Percentiles rank a stretch among this genome's conserved stretches.
Conservation (phyloP, 2,113 vertebrate species). For the Neolamprologus variostigma region DNA sequence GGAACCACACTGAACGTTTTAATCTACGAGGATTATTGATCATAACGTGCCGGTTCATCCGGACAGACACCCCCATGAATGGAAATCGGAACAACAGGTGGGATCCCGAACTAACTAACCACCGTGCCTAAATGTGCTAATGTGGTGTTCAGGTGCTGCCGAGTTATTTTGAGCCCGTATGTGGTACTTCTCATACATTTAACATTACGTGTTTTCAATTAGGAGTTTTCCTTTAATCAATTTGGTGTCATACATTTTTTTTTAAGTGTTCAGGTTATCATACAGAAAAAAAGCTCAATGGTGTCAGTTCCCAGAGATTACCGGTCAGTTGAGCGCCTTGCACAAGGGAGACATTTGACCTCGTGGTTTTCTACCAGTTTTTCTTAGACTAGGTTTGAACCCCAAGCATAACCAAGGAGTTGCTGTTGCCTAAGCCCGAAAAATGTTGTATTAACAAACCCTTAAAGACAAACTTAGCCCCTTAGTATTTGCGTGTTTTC, state of each 20-base stretch:
- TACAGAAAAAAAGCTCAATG: neutral
- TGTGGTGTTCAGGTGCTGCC: neutral
- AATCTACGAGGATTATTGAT: slow-evolving; percentile 5
- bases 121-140: neutral
- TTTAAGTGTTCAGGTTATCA: neutral
- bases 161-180: neutral
- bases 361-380: neutral
- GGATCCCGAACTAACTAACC: neutral
- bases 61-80: slow-evolving; percentile 90
- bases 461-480: neutral
- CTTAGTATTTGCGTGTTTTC: neutral
- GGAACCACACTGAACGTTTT: neutral
- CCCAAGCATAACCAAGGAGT: neutral
- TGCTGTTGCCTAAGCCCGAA: neutral
- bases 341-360: neutral
- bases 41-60: slow-evolving; percentile 62
- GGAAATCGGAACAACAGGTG: slow-evolving; percentile 96
- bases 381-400: neutral
- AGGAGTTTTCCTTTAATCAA: neutral
- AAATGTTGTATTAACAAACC: neutral
- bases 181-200: neutral
- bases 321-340: neutral
- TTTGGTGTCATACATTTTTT: neutral
- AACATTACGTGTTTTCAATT: neutral
- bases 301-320: neutral